Percentiles rank a stretch among this genome's conserved stretches.
phyloP scores from a whole-genome alignment of 30 jellyfish, hydroid and myxozoan species.

The Rhopilema esculentum region DNA sequence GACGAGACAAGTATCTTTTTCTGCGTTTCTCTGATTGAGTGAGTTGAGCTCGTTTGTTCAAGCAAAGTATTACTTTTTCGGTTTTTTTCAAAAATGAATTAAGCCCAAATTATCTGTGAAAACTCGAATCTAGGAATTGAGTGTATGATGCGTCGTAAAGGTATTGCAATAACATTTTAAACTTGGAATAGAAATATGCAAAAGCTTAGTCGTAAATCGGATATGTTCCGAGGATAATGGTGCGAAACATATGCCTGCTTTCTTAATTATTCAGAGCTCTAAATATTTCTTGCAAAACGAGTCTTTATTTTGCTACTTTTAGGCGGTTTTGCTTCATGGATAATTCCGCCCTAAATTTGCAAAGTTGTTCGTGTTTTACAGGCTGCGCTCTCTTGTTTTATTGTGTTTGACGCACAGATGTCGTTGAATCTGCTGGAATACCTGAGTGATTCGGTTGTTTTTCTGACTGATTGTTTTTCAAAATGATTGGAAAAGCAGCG shows the following conservation, averaged over 20 bases:
- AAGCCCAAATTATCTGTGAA: not conserved
- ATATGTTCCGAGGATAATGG: not conserved
- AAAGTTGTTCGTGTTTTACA: too few relatives aligned
- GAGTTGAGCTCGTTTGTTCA: not conserved
- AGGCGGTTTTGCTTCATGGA: too few relatives aligned
- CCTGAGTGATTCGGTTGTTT: too few relatives aligned
- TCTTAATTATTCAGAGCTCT: not conserved
- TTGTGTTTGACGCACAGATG: too few relatives aligned
- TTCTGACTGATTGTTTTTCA: too few relatives aligned
- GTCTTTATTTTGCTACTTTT: not conserved
- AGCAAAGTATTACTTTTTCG: not conserved
- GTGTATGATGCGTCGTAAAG: not conserved
- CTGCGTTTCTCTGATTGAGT: not conserved
- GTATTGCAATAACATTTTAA: not conserved
- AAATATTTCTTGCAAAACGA: not conserved
- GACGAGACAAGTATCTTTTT: constrained; percentile 52
- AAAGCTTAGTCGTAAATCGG: not conserved
- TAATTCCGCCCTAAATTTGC: too few relatives aligned
- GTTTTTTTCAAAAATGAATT: not conserved
- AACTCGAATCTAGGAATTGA: not conserved
- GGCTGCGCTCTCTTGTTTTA: too few relatives aligned
- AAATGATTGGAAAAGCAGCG: too few relatives aligned
- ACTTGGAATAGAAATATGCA: not conserved
- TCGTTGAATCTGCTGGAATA: too few relatives aligned
- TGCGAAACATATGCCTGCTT: not conserved